Percentiles rank a stretch among this genome's conserved stretches.
phyloP scores from a whole-genome alignment of 2,888 invertebrate genomes.

The Oasisia sp. region DNA sequence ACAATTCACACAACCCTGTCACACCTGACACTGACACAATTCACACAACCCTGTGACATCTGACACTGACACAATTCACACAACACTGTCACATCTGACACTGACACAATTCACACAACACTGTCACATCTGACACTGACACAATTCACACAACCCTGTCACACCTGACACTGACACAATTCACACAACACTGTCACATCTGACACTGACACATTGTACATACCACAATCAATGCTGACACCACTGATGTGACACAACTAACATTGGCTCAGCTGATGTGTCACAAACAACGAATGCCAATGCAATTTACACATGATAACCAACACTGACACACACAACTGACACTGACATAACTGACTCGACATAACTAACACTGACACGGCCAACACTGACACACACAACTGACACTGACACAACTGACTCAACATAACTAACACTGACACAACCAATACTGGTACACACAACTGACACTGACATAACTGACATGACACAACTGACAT shows the following conservation, averaged over 20 bases:
- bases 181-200: too few relatives aligned
- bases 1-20: too few relatives aligned
- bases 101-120: too few relatives aligned
- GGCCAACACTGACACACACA: neutral
- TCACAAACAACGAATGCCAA: neutral
- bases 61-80: too few relatives aligned
- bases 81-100: too few relatives aligned
- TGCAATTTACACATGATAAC: neutral
- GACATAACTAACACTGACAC: neutral
- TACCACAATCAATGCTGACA: too few relatives aligned
- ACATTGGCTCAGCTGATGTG: neutral
- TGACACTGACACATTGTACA: too few relatives aligned
- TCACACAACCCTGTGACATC: too few relatives aligned
- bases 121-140: too few relatives aligned
- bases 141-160: too few relatives aligned
- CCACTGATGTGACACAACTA: neutral
- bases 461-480: neutral
- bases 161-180: too few relatives aligned
- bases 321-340: neutral
- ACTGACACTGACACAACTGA: neutral
- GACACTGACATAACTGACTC: neutral
- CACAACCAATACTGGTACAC: neutral
- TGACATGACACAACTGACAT: neutral
- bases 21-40: too few relatives aligned
- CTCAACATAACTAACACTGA: neutral